phyloP scores from a whole-genome alignment of 2,797 vertebrate species.

The Macropus fuliginosus region DNA sequence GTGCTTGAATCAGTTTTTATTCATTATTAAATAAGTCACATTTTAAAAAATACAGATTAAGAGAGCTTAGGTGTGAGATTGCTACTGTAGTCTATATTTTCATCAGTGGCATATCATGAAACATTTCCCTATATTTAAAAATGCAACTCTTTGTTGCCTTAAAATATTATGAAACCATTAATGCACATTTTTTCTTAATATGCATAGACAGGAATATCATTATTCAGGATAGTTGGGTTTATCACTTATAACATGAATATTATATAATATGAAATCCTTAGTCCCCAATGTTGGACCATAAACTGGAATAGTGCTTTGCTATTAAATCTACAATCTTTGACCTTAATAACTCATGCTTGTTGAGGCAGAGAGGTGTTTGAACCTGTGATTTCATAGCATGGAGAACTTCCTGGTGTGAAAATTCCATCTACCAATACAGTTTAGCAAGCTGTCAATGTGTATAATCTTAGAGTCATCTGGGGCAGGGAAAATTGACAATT shows the following conservation, averaged over 20 bases:
- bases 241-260: slow-evolving; percentile 4
- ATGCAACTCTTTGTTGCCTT: not conserved
- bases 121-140: not conserved
- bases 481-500: not conserved
- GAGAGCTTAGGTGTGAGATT: not conserved
- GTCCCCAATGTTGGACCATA: not conserved
- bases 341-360: not conserved
- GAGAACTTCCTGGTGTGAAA: not conserved
- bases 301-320: not conserved
- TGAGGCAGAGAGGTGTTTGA: not conserved
- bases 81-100: not conserved
- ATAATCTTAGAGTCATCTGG: not conserved
- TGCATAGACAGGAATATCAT: not conserved
- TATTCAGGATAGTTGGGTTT: not conserved
- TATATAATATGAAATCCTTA: not conserved
- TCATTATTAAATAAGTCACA: not conserved
- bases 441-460: not conserved
- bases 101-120: not conserved
- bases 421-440: not conserved
- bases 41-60: not conserved
- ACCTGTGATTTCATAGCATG: not conserved
- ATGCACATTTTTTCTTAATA: not conserved
- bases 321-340: not conserved
- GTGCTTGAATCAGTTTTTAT: slow-evolving; percentile 48
- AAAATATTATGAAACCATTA: not conserved